Base-by-base conservation (phyloP, 1,140 invertebrate species). In the Neodiprion lecontei region DNA sequence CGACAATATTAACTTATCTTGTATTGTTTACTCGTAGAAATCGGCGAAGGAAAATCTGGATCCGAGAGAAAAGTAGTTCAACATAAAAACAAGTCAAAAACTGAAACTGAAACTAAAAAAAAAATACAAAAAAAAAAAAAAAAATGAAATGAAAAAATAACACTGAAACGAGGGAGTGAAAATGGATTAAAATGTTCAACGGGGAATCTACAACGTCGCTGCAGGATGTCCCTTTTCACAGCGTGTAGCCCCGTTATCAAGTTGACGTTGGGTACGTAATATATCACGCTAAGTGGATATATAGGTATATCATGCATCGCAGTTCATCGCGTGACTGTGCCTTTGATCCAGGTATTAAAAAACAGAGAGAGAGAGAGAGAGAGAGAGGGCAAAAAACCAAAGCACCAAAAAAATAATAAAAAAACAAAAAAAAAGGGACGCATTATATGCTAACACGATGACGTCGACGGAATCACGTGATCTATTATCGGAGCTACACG, bases 281-380 rank as follows among this genome's bases (percentile, higher is more conserved):
- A 8, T 17, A 61, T 61, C 53, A 61, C 53, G 53, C 53, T 61
- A 61, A 61, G 53, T 61, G 53, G 53, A 14, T 61, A 61, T 61
- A n/a, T 61, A 61, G 11, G n/a, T 61, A 17, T 61, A 40, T 40
- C 28, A 40, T 40, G 28, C 28, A 40, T 61, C 53, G 7, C n/a
- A 61, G 53, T 17, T 17, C 53, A 61, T 61, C 53, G 53, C 53
- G 53, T 61, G 53, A 61, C 53, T 61, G 53, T 61, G 53, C 53
- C 53, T 61, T 61, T 61, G 53, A 74, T 69, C 50, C 68, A 70
- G 73, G 73, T 70, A 70, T 28, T 65, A n/a, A 66, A 21, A 65
- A 40, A 72, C 28, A 61, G 40, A 70, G 47, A 72, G 10, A 12
- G 50, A 23, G 23, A 72, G 17, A 73, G 53, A 48, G 9, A 73